These are phyloP conservation scores for Volucella inflata DNA, from an alignment of 2,888 invertebrate genomes.

Conservation along the genomic window DNA sequence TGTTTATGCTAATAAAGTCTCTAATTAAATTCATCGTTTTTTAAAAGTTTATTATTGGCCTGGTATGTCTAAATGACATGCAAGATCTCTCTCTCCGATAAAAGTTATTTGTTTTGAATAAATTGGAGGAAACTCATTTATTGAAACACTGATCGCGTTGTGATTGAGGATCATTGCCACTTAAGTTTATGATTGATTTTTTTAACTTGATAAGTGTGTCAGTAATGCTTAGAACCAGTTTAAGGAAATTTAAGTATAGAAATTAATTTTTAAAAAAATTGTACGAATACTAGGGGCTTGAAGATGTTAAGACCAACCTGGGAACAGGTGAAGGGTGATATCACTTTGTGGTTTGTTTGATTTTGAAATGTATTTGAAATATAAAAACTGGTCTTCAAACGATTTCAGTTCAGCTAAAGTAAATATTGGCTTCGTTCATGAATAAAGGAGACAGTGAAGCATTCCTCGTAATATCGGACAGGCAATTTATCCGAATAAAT, in stretches of 20 bases:
- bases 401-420: too few relatives aligned
- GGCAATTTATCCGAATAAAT: too few relatives aligned
- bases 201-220: constrained; percentile 1
- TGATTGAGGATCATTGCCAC: neutral
- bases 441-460: too few relatives aligned
- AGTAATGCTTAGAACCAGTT: too few relatives aligned
- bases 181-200: constrained; percentile 5
- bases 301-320: too few relatives aligned
- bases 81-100: neutral
- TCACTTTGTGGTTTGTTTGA: too few relatives aligned
- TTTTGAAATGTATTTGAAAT: too few relatives aligned
- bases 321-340: too few relatives aligned
- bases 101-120: constrained; percentile 16
- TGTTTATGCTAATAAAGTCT: constrained; percentile 12
- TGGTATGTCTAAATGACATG: constrained; percentile 3
- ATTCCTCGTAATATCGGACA: too few relatives aligned
- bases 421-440: too few relatives aligned
- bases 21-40: constrained; percentile 26
- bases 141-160: neutral
- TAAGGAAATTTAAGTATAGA: too few relatives aligned
- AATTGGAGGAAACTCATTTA: constrained; percentile 2
- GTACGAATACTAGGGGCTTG: neutral
- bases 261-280: neutral
- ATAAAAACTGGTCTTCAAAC: too few relatives aligned
- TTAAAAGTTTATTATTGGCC: constrained; percentile 11